Evolutionary conservation across 2,888 invertebrate species (phyloP).

Genomic region (Choristoneura rosaceana): DNA sequence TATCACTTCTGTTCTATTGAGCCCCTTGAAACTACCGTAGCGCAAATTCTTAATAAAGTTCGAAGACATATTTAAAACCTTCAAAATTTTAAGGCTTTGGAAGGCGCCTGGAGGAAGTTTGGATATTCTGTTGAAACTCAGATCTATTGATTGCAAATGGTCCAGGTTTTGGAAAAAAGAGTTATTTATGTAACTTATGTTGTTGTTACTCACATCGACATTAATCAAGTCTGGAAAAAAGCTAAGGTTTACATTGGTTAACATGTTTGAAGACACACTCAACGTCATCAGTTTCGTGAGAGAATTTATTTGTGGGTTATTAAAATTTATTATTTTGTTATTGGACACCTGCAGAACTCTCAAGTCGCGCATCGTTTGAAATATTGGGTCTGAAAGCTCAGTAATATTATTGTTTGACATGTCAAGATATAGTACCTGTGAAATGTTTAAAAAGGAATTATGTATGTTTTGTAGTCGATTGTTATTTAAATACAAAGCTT

Average conservation of each 20-base stretch:
- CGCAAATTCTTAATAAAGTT: conserved; percentile 64
- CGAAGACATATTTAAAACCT: conserved; percentile 68
- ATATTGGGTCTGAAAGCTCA: conserved; percentile 50
- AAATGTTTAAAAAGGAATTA: conserved; percentile 52
- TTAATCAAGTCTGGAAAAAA: conserved; percentile 62
- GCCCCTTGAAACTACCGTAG: conserved; percentile 71
- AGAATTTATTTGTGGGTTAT: conserved; percentile 61
- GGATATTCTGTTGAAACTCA: conserved; percentile 66
- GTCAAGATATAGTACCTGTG: conserved; percentile 61
- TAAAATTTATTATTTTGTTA: conserved; percentile 66
- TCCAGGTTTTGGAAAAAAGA: conserved; percentile 61
- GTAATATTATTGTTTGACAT: conserved; percentile 62
- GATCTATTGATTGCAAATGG: conserved; percentile 64
- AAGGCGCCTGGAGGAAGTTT: conserved; percentile 71
- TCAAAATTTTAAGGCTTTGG: conserved; percentile 64
- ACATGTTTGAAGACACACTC: conserved; percentile 61
- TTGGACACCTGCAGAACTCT: conserved; percentile 61
- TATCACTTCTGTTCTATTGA: conserved; percentile 66
- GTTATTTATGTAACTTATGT: conserved; percentile 56
- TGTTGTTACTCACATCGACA: conserved; percentile 67
- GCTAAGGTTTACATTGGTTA: conserved; percentile 62
- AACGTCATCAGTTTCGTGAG: conserved; percentile 61
- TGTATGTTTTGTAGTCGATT: conserved; percentile 57
- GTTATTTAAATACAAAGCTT: conserved; percentile 66
- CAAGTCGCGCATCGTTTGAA: conserved; percentile 56